Percentiles rank a stretch among this genome's conserved stretches.
Conservation (phyloP, 2,888 invertebrate genomes). For the Conomelus anceps region DNA sequence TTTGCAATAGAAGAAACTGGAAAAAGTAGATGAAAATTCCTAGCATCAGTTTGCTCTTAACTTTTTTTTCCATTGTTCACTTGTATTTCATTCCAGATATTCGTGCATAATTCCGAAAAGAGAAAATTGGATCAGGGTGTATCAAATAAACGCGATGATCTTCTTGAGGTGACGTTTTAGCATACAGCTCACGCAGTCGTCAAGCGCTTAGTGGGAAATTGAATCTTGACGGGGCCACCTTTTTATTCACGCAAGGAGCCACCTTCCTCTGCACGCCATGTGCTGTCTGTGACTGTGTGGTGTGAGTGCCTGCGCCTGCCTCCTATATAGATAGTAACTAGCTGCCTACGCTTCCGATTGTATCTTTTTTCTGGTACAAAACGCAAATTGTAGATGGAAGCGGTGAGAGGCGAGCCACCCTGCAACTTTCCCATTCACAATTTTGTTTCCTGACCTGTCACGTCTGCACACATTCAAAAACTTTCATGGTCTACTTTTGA, state of each 20-base stretch:
- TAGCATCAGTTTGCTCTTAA: neutral
- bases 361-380: neutral
- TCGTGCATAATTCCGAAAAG: neutral
- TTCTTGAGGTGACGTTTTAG: neutral
- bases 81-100: neutral
- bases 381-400: neutral
- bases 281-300: too few relatives aligned
- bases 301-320: too few relatives aligned
- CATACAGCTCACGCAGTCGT: neutral
- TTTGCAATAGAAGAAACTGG: neutral
- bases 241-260: neutral
- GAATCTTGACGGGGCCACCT: neutral
- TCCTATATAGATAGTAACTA: neutral
- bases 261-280: neutral
- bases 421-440: neutral
- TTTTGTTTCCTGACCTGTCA: neutral
- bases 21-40: neutral
- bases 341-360: neutral
- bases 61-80: neutral
- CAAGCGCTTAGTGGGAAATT: neutral
- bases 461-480: neutral
- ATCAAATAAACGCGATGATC: neutral
- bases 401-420: neutral
- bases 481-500: neutral
- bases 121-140: neutral